These are phyloP conservation scores for Irena cyanogastra DNA, from an alignment of 2,113 vertebrate genomes.

Conservation along the genomic window DNA sequence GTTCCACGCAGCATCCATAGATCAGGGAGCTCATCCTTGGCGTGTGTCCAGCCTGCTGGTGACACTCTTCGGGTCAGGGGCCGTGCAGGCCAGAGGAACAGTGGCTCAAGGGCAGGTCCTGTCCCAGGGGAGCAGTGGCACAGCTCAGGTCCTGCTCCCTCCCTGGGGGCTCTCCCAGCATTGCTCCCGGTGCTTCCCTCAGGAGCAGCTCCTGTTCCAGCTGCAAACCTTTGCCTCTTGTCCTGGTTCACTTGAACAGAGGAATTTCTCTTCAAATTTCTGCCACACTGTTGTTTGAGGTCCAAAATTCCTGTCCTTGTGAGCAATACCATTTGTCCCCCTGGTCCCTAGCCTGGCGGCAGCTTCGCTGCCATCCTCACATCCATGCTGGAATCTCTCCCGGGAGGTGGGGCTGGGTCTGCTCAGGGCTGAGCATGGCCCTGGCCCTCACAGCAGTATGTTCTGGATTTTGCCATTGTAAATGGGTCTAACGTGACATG, in stretches of 20 bases:
- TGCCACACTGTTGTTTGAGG: conserved; percentile 68
- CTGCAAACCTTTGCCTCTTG: conserved; percentile 68
- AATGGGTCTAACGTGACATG: conserved; percentile 82
- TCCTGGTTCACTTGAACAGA: conserved; percentile 77
- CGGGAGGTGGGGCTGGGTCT: conserved; percentile 43
- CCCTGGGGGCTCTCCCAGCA: not conserved
- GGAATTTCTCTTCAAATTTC: conserved; percentile 69
- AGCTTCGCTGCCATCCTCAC: conserved; percentile 6
- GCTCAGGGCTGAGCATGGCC: conserved; percentile 41
- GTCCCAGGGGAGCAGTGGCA: not conserved
- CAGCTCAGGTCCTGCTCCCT: not conserved
- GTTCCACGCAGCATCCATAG: not conserved
- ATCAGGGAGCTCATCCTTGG: not conserved
- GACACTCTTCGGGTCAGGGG: not conserved
- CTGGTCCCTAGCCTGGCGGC: conserved; percentile 26
- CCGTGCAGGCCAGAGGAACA: conserved; percentile 3
- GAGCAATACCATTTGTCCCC: conserved; percentile 38
- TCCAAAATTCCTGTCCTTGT: conserved; percentile 66
- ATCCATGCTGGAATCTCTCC: conserved; percentile 44
- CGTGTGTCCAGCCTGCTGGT: not conserved
- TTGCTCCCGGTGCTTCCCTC: conserved; percentile 47
- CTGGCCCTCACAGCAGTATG: conserved; percentile 63
- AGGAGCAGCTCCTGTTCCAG: conserved; percentile 68
- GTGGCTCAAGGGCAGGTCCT: not conserved
- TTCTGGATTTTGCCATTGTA: conserved; percentile 80